These are phyloP conservation scores for Fragum fragum DNA, from an alignment of 2,888 invertebrate genomes.

Conservation along the genomic window DNA sequence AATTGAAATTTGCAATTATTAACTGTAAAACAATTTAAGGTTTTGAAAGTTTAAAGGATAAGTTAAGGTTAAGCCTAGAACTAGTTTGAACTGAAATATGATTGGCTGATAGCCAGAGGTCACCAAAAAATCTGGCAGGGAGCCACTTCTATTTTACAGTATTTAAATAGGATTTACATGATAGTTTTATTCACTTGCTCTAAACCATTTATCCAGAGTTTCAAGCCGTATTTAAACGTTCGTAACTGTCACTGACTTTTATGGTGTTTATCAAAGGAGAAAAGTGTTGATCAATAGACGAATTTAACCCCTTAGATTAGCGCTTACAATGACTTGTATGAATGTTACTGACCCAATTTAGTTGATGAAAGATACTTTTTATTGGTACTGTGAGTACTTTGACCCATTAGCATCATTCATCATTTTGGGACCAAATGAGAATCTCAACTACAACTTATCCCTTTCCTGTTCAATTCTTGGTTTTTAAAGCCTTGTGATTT, in stretches of 20 bases:
- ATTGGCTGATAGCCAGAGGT: constrained; percentile 8
- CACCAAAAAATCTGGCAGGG: background rate
- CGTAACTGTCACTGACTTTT: constrained; percentile 2
- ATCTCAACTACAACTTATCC: no score
- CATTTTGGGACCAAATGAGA: no score
- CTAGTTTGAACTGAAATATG: background rate
- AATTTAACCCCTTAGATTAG: background rate
- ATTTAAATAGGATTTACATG: constrained; percentile 16
- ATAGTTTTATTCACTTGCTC: constrained; percentile 14
- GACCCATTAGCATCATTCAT: no score
- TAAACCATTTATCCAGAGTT: constrained; percentile 4
- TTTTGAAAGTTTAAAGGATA: no score
- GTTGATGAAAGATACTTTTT: no score
- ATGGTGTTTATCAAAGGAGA: background rate
- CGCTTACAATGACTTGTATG: background rate
- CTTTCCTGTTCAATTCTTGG: no score
- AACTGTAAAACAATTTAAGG: no score
- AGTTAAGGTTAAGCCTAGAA: background rate
- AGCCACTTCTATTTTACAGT: constrained; percentile 11
- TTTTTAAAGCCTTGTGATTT: no score
- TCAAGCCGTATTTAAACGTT: constrained; percentile 1
- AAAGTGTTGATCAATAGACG: constrained; percentile 20
- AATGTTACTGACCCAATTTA: no score
- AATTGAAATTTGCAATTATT: no score
- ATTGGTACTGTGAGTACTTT: no score